Percentiles rank a stretch among this genome's conserved stretches.
Conservation (phyloP, 2,888 invertebrate species). For the Lepidonotus clava region DNA sequence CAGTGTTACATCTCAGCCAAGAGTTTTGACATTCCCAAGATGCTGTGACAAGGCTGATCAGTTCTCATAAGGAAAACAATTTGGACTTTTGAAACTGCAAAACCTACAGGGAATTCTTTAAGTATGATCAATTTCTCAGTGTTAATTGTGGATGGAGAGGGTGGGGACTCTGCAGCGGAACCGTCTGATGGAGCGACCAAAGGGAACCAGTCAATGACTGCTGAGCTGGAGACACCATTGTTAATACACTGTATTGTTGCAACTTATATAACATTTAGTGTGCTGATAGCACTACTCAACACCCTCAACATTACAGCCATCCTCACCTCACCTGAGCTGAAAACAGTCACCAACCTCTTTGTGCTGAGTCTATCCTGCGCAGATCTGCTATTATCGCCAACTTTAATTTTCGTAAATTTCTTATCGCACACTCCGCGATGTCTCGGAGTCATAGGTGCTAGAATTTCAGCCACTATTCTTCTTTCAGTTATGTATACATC, state of each 20-base stretch:
- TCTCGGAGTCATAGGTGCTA: not conserved
- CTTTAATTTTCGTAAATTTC: slow-evolving; percentile 15
- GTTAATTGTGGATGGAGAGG: not conserved
- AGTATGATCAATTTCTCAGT: slow-evolving; percentile 15
- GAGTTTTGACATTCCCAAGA: no score
- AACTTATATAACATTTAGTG: not conserved
- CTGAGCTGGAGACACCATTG: not conserved
- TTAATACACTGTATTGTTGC: not conserved
- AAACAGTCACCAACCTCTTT: slow-evolving; percentile 35
- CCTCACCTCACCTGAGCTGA: not conserved
- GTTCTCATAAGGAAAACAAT: no score
- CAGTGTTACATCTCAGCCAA: no score
- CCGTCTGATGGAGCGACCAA: not conserved
- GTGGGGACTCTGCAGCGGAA: not conserved
- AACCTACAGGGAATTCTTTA: no score
- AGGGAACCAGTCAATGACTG: not conserved
- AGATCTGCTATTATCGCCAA: slow-evolving; percentile 39
- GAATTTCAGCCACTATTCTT: not conserved
- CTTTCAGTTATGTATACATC: not conserved
- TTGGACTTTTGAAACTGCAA: no score
- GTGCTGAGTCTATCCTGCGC: slow-evolving; percentile 35
- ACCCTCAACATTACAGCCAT: slow-evolving; percentile 39
- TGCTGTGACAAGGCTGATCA: no score
- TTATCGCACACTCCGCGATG: not conserved
- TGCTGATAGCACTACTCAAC: slow-evolving; percentile 6